Conservation (phyloP, 1,140 invertebrate genomes). For the Cylas formicarius region DNA sequence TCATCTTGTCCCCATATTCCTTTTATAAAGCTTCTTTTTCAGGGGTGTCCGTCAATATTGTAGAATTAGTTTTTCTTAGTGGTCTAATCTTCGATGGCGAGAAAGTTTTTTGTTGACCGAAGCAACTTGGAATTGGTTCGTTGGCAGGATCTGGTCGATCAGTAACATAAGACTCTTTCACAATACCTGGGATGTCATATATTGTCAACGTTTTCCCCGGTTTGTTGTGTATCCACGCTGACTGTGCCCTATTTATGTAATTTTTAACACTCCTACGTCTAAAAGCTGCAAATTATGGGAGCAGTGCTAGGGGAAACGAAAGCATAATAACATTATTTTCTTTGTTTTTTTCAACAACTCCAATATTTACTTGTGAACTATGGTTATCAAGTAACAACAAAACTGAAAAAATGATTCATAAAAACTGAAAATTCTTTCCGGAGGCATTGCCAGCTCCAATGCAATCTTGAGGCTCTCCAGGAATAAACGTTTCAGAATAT, state of each 20-base stretch:
- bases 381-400: slow-evolving; percentile 31
- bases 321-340: slow-evolving; percentile 31
- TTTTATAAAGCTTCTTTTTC: too few species aligned
- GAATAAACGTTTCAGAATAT: slow-evolving; percentile 23
- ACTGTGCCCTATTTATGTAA: slow-evolving; percentile 30
- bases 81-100: too few species aligned
- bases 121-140: too few species aligned
- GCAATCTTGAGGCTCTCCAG: slow-evolving; percentile 25
- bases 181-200: slow-evolving; percentile 43
- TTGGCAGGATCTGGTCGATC: not conserved
- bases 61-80: too few species aligned
- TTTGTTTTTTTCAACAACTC: slow-evolving; percentile 25
- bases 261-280: slow-evolving; percentile 42
- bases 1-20: too few species aligned
- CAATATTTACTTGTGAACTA: slow-evolving; percentile 30
- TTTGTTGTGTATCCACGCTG: slow-evolving; percentile 42
- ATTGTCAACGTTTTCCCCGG: slow-evolving; percentile 44
- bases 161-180: slow-evolving; percentile 27
- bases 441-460: slow-evolving; percentile 30
- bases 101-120: too few species aligned
- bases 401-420: slow-evolving; percentile 29
- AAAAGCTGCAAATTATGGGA: slow-evolving; percentile 36
- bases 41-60: too few species aligned
- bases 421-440: slow-evolving; percentile 30
- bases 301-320: slow-evolving; percentile 36